Conservation (phyloP, 2,888 invertebrate genomes). For the Gymnoscelis rufifasciata region DNA sequence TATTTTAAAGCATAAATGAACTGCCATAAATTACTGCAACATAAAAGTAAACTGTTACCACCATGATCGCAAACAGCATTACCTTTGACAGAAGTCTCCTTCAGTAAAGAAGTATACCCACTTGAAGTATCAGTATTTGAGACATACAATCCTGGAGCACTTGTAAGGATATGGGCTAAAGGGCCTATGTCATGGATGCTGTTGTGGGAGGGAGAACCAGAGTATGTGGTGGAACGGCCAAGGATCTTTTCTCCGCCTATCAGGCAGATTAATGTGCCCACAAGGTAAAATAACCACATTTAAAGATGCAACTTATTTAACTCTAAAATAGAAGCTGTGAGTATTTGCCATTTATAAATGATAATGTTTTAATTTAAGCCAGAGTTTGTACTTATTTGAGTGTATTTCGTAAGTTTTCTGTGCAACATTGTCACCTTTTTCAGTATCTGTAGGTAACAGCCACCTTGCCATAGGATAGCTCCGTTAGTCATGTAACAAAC, state of each 20-base stretch:
- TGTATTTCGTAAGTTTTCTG: too few relatives aligned
- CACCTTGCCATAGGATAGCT: too few relatives aligned
- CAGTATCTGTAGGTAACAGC: too few relatives aligned
- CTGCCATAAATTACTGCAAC: too few relatives aligned
- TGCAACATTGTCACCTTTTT: too few relatives aligned
- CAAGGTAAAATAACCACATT: conserved; percentile 56
- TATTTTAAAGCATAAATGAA: too few relatives aligned
- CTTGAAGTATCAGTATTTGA: conserved; percentile 87
- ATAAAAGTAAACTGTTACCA: conserved; percentile 6
- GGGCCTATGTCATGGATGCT: conserved; percentile 81
- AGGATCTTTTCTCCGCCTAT: conserved; percentile 88
- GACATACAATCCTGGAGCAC: conserved; percentile 91
- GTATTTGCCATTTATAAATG: too few relatives aligned
- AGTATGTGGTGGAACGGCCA: conserved; percentile 79
- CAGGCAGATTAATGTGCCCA: conserved; percentile 69
- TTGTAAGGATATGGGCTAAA: conserved; percentile 88
- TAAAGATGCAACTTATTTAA: too few relatives aligned
- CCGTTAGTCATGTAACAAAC: too few relatives aligned
- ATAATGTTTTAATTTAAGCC: too few relatives aligned
- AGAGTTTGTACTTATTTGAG: too few relatives aligned
- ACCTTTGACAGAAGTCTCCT: conserved; percentile 80
- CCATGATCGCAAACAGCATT: conserved; percentile 40
- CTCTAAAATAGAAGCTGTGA: too few relatives aligned
- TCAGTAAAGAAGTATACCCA: conserved; percentile 83
- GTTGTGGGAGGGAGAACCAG: conserved; percentile 87